These are phyloP conservation scores for Agonopterix subpropinquella DNA, from an alignment of 2,888 invertebrate species.

Conservation along the genomic window DNA sequence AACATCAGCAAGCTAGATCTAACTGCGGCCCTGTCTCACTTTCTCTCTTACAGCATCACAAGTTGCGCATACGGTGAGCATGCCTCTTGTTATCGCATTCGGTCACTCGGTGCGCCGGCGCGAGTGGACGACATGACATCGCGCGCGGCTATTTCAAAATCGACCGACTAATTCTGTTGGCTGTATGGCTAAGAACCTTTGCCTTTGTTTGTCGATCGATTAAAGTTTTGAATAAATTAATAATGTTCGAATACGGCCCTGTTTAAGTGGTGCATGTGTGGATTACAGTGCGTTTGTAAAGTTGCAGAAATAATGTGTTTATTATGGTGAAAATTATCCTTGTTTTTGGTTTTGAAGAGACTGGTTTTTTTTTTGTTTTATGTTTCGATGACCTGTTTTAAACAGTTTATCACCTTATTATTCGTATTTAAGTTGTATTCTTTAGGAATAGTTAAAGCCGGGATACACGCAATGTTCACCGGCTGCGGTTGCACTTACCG, in stretches of 20 bases:
- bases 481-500: no score
- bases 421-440: no score
- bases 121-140: slow-evolving; percentile 26
- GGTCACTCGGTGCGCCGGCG: slow-evolving; percentile 39
- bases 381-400: no score
- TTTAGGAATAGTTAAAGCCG: no score
- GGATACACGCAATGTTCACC: no score
- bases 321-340: no score
- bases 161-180: background rate
- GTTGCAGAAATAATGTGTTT: no score
- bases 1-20: background rate
- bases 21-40: slow-evolving; percentile 45
- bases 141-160: slow-evolving; percentile 20
- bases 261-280: slow-evolving; percentile 8
- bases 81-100: slow-evolving; percentile 42
- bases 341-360: no score
- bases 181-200: no score
- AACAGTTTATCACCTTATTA: no score
- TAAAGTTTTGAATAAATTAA: slow-evolving; percentile 13
- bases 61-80: slow-evolving; percentile 30
- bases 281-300: background rate
- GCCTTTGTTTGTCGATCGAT: background rate
- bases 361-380: no score
- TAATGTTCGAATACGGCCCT: slow-evolving; percentile 24
- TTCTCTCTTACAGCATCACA: slow-evolving; percentile 68